Evolutionary conservation across 92 coral and sea anemone genomes (phyloP), one percentile per base, ranked within the genome.

Genomic region (Hydrozoanthus gracilis): DNA sequence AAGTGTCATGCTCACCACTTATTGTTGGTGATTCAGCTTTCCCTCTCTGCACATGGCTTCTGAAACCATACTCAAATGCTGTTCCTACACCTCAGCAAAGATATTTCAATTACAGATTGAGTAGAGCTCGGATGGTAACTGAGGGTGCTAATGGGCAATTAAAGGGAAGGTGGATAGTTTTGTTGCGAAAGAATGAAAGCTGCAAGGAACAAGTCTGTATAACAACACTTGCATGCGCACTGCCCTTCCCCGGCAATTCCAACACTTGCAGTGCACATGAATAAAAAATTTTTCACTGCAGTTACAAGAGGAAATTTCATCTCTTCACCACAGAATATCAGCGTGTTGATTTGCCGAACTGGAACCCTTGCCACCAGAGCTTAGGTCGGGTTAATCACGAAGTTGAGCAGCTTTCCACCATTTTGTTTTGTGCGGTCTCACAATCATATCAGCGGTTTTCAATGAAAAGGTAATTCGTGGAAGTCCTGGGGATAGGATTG

Each of bases 261-360:
- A 51, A 35, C 93, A 90, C 51, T 89, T 89, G 55, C 90, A 90
- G 80, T 90, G 93, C 77, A 88, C 87, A 88, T 60, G 91, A 70
- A 91, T 83, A 86, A 66, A 91, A 5, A 84, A 52, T 66, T 83
- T 85, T 88, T 58, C 86, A 71, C 72, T 47, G 83, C 94, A 88
- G 52, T 73, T 44, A 44, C 94, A 91, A 58, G 65, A 58, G 65
- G 65, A 58, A 58, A 58, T 58, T 58, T 58, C 65, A 58, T 58
- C 65, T 58, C 65, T 58, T 58, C 6, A 58, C 65, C 65, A 66
- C 71, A 16, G 71, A 66, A 66, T 66, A 16, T 15, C 71, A 66
- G 71, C 16, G 71, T 35, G 17, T 66, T 18, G 71, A 66, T 66
- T 66, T 66, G 71, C 44, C 71, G 71, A 66, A 66, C 71, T 66